Percentiles rank a stretch among this genome's conserved stretches.
phyloP scores from a whole-genome alignment of 1,140 invertebrate genomes.

The Drosophila aff. region DNA sequence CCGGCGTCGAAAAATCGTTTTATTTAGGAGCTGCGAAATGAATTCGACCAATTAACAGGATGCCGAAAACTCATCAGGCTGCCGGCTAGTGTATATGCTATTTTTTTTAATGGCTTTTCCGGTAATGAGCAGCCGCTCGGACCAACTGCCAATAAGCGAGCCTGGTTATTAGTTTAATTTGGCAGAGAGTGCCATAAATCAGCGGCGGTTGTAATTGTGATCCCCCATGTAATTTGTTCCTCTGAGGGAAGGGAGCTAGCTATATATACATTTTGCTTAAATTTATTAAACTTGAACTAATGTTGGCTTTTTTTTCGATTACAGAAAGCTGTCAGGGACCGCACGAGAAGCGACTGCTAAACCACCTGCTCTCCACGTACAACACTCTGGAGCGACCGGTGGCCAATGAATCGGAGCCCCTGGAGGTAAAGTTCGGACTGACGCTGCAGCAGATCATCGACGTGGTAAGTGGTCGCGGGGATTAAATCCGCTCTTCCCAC shows the following conservation, averaged over 20 bases:
- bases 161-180: conserved; percentile 62
- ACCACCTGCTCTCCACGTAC: conserved; percentile 95
- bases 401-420: conserved; percentile 96
- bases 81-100: conserved; percentile 30
- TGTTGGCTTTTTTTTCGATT: background rate
- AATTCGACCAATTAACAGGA: conserved; percentile 52
- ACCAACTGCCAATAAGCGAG: conserved; percentile 56
- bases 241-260: background rate
- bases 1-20: conserved; percentile 22
- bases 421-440: conserved; percentile 97
- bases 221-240: conserved; percentile 50
- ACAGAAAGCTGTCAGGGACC: conserved; percentile 92
- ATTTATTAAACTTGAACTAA: conserved; percentile 6
- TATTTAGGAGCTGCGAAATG: conserved; percentile 38
- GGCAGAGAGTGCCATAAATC: conserved; percentile 62
- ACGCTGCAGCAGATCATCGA: conserved; percentile 99
- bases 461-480: conserved; percentile 92
- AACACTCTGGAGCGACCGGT: conserved; percentile 98
- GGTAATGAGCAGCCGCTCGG: conserved; percentile 58
- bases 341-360: conserved; percentile 95
- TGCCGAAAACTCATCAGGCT: conserved; percentile 52
- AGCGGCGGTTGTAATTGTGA: conserved; percentile 45
- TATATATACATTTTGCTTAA: background rate
- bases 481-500: background rate
- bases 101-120: conserved; percentile 66